A percentile compares a stretch with the other conserved stretches of the same genome.
These are phyloP conservation scores for Dipodomys ordii DNA, from an alignment of 2,113 vertebrate species.

Conservation along the genomic window DNA sequence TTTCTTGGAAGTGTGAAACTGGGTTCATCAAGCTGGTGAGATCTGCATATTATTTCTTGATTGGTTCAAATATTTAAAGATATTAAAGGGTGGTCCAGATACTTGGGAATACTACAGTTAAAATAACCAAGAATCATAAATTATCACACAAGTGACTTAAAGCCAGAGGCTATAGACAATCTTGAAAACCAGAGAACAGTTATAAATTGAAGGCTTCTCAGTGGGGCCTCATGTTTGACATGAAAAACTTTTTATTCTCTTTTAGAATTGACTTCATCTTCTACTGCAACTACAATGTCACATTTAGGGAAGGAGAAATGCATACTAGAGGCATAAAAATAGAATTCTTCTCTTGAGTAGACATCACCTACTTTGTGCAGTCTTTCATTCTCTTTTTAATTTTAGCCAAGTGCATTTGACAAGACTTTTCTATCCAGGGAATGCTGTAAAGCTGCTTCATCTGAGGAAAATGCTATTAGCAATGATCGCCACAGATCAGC, in stretches of 20 bases:
- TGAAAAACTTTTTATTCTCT: neutral
- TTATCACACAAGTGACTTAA: neutral
- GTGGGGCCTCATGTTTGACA: neutral
- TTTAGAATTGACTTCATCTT: slow-evolving; percentile 41
- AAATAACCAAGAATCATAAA: neutral
- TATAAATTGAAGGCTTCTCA: neutral
- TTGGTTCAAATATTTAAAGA: neutral
- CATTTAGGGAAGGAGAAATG: slow-evolving; percentile 59
- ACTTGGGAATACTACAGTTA: slow-evolving; percentile 14
- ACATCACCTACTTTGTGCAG: slow-evolving; percentile 48
- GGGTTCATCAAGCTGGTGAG: neutral
- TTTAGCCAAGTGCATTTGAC: slow-evolving; percentile 62
- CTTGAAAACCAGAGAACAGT: neutral
- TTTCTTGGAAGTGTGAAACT: neutral
- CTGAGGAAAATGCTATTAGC: slow-evolving; percentile 52
- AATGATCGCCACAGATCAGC: slow-evolving; percentile 37
- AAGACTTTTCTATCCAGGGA: slow-evolving; percentile 37
- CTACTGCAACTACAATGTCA: slow-evolving; percentile 48
- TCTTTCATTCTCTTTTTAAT: slow-evolving; percentile 67
- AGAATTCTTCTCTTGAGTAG: slow-evolving; percentile 33
- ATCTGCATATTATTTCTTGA: neutral
- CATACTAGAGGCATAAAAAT: slow-evolving; percentile 60
- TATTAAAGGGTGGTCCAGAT: neutral
- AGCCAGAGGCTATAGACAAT: neutral
- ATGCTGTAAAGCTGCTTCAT: neutral